A percentile compares a stretch with the other conserved stretches of the same genome.
Conservation (phyloP, 2,888 invertebrate genomes). For the Electrophaes corylata region DNA sequence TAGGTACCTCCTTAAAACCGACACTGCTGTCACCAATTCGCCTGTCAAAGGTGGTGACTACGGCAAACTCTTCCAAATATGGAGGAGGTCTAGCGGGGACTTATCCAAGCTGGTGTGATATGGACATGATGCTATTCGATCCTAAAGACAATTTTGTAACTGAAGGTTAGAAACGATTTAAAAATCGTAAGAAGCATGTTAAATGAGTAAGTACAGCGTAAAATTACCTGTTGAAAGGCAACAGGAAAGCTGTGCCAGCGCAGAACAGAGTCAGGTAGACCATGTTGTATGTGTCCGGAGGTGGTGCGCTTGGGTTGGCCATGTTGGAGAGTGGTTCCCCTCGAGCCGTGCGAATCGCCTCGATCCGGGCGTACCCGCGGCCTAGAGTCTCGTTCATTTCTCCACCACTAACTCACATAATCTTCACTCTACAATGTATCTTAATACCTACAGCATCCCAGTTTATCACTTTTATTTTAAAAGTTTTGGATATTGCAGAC, state of each 20-base stretch:
- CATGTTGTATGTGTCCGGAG: constrained; percentile 88
- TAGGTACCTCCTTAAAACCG: too few species aligned
- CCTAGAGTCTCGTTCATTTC: constrained; percentile 87
- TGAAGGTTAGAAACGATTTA: too few species aligned
- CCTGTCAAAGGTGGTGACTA: too few species aligned
- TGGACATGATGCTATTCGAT: too few species aligned
- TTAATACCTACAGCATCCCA: constrained; percentile 4
- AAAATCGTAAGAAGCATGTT: too few species aligned
- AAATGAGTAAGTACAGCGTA: background rate
- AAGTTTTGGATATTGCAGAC: background rate
- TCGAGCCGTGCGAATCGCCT: constrained; percentile 82
- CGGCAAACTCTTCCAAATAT: too few species aligned
- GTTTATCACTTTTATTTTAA: background rate
- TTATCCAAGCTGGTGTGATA: too few species aligned
- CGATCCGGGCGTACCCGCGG: constrained; percentile 87
- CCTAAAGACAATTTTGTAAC: too few species aligned
- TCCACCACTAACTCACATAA: constrained; percentile 32
- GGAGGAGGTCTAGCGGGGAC: too few species aligned
- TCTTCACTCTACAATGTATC: constrained; percentile 27
- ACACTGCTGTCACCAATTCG: too few species aligned
- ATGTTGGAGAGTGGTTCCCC: constrained; percentile 65
- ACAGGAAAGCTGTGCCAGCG: constrained; percentile 94
- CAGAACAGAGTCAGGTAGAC: constrained; percentile 91
- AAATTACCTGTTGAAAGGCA: constrained; percentile 96
- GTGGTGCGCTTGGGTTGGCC: constrained; percentile 85